These are phyloP conservation scores for Andrena bicolor DNA, from an alignment of 2,888 invertebrate genomes.

Conservation along the genomic window DNA sequence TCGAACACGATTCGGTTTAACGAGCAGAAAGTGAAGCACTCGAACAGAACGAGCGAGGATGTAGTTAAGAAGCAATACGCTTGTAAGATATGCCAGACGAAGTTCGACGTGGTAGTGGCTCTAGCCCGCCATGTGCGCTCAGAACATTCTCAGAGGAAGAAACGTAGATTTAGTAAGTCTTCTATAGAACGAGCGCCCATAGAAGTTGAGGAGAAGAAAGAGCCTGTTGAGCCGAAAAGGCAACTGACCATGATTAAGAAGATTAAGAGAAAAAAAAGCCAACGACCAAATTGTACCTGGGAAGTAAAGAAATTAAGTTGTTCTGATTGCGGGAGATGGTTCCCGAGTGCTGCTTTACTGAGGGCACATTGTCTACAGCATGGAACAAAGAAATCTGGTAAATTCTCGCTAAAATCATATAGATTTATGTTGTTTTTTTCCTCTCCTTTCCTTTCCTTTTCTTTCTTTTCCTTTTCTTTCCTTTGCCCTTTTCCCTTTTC, in stretches of 20 bases:
- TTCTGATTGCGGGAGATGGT: slow-evolving; percentile 79
- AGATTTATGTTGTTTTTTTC: neutral
- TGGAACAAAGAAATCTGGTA: slow-evolving; percentile 81
- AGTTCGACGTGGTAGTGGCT: slow-evolving; percentile 81
- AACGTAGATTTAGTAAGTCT: slow-evolving; percentile 68
- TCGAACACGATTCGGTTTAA: slow-evolving; percentile 60
- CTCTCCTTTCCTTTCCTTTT: neutral
- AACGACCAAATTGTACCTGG: slow-evolving; percentile 67
- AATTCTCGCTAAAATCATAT: slow-evolving; percentile 28
- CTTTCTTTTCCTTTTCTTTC: no score
- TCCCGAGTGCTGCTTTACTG: slow-evolving; percentile 77
- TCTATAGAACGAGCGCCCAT: slow-evolving; percentile 41
- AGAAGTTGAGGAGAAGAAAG: slow-evolving; percentile 43
- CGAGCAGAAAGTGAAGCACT: slow-evolving; percentile 51
- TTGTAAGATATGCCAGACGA: slow-evolving; percentile 81
- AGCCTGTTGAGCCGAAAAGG: slow-evolving; percentile 34
- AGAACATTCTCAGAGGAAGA: slow-evolving; percentile 76
- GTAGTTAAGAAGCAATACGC: slow-evolving; percentile 74
- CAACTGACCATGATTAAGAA: slow-evolving; percentile 52
- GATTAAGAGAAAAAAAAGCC: slow-evolving; percentile 59
- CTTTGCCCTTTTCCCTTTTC: no score
- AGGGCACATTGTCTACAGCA: slow-evolving; percentile 80
- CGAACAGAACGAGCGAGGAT: slow-evolving; percentile 44
- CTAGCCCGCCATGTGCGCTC: slow-evolving; percentile 81
- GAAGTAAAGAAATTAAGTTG: slow-evolving; percentile 78